Base-by-base conservation (phyloP, 2,113 vertebrate species). In the Lethenteron reissneri region DNA sequence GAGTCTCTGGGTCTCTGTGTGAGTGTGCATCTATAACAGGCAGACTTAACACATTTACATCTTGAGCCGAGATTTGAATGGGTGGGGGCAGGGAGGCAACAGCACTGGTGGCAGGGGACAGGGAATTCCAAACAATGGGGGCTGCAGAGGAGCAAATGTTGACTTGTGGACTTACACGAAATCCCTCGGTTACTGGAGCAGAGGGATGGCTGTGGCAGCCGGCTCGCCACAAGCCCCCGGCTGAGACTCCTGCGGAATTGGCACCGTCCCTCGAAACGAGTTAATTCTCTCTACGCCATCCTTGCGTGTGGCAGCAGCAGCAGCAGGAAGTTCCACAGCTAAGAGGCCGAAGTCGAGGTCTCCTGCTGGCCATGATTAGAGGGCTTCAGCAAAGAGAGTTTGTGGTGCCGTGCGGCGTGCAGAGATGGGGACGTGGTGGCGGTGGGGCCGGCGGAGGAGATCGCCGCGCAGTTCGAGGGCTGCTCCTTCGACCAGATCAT, bases 371-470 rank as follows among this genome's bases (percentile, higher is more conserved):
- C 5, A 21, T 4, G 10, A 15, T 21, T 58, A 1, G 7, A n/a
- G 17, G 64, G 25, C 41, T 70, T n/a, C 13, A 15, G 12, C 8
- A 15, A 70, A 8, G 19, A 56, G 25, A 57, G 25, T 57, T 57
- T 14, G 57, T 41, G 0, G 0, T 1, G 56, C 57, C 17, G 75
- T 25, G 74, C 71, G 74, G 57, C 17, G 74, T 77, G 70, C 74
- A 97, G 92, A 56, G 85, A 97, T 57, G 94, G 92, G 1, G 76
- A 79, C 21, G 86, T 99, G 76, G 78, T 85, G 78, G 90, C 87
- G 2, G 84, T 89, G 56, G 91, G 94, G 3, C 81, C 80, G 10
- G 79, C 84, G 60, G 81, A 84, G 57, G 71, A 21, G 56, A 89
- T 99, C 74, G 76, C 70, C 70, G 73, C 59, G 21, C 80, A 83